Evolutionary conservation across 1,140 invertebrate genomes (phyloP), one percentile per base, ranked within the genome.

Genomic region (Rhagoletis zephyria): DNA sequence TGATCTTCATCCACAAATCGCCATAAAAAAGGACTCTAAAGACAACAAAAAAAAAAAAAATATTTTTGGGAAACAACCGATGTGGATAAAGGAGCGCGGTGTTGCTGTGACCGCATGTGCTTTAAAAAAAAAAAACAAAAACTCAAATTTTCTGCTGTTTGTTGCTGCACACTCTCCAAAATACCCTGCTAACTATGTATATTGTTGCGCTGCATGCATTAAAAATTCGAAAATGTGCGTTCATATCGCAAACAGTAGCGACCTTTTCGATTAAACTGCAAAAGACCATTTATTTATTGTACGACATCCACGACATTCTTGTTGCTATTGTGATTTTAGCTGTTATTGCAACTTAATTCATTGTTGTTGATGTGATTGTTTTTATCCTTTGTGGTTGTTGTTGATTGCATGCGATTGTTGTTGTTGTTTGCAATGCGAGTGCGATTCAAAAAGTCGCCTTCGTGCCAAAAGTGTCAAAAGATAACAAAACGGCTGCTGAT

Each of bases 221-320:
- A 81, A 81, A 81, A 16, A 42, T 56, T 16, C 74, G 9, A 56
- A 42, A 81, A 81, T 81, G 48, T 81, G 74, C 74, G 74, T 81
- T 48, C 9, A 45, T 56, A 81, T 81, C 74, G 19, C 74, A 81
- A 81, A 81, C 74, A 81, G 74, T 81, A 81, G 74, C 74, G 74
- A 81, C 74, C 74, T 81, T 59, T 81, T 81, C 74, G 74, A 81
- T 81, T 81, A 81, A 81, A 81, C 48, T 19, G 74, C 74, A 81
- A 81, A 81, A 81, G 48, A 81, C 74, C 74, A 81, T 81, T 81
- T 81, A 81, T 81, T 81, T 81, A 81, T 81, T 81, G 74, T 81
- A 59, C 74, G 74, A 81, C 74, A 81, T 30, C 48, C 51, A 56
- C 5, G 30, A 30, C 30, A 30, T 77, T 77, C 16, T 45, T 77